These are phyloP conservation scores for Pseudobourletiella spinata DNA, from an alignment of 1,140 invertebrate species.

Conservation along the genomic window DNA sequence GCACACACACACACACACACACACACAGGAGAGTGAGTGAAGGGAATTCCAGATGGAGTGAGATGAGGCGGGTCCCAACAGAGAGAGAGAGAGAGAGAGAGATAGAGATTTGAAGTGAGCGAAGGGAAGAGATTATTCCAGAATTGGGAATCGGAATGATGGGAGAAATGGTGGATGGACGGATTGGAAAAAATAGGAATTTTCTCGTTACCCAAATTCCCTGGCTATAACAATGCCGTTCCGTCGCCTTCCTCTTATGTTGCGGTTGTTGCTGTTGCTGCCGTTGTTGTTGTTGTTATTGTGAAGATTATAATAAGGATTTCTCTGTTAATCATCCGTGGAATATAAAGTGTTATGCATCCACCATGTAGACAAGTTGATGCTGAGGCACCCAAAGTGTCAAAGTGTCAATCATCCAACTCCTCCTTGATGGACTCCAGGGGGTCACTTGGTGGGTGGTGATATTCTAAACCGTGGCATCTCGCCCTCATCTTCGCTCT, in stretches of 20 bases:
- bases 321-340: not conserved
- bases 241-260: no score
- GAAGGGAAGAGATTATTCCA: no score
- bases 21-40: no score
- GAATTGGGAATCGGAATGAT: constrained; percentile 11
- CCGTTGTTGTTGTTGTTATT: not conserved
- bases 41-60: no score
- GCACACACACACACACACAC: no score
- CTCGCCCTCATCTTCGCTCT: constrained; percentile 23
- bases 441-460: constrained; percentile 35
- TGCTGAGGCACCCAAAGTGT: constrained; percentile 32
- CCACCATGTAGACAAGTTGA: not conserved
- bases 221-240: no score
- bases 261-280: no score
- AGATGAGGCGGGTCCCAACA: not conserved
- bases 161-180: constrained; percentile 1
- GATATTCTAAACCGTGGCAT: constrained; percentile 23
- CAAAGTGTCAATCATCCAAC: constrained; percentile 35
- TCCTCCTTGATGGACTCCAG: constrained; percentile 33
- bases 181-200: constrained; percentile 12
- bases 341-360: not conserved
- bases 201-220: not conserved
- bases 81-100: not conserved
- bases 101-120: no score
- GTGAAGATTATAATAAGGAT: no score